Evolutionary conservation across 2,888 invertebrate species (phyloP), one percentile per base, ranked within the genome.

Genomic region (Thyatira batis): DNA sequence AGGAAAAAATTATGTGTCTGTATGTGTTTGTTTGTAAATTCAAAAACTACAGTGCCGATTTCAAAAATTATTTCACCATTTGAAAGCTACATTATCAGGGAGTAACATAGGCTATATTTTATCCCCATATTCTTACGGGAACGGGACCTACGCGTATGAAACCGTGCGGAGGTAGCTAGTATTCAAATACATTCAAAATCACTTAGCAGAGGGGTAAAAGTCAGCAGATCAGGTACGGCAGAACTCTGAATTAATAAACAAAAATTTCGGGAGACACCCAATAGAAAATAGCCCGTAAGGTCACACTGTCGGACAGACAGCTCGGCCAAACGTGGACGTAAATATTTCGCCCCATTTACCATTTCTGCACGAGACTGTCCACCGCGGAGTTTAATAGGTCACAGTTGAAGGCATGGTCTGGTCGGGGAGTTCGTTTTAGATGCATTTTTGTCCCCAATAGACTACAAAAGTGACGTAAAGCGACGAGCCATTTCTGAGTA

Each of bases 331-430:
- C n/a, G 39, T 39, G 39, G n/a, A 20, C 27, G 27, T 28, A 48
- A 48, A 48, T 48, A 48, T 27, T n/a, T 48, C 10, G 27, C 17
- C 20, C 48, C 27, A 27, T 48, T 11, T 48, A 28, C 27, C 27
- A 10, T 11, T 17, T 27, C 21, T 48, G 48, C 10, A 10, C 17
- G 1, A 8, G 17, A 20, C 17, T 8, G 25, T 3, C 17, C 9
- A 55, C 55, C 51, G 58, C 55, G 57, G 64, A 67, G 61, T 65
- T 80, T 73, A 75, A 75, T 79, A 73, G 78, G 80, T 78, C 78
- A 78, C 65, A 63, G 65, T 63, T 59, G 67, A 63, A 58, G 60
- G 61, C 58, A 56, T 55, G 57, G 60, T 61, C 53, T 53, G 57
- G n/a, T n/a, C n/a, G n/a, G 53, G 50, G 49, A 60, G 52, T 61